These are phyloP conservation scores for Anolis carolinensis DNA, from an alignment of 2,113 vertebrate genomes.

Conservation along the genomic window DNA sequence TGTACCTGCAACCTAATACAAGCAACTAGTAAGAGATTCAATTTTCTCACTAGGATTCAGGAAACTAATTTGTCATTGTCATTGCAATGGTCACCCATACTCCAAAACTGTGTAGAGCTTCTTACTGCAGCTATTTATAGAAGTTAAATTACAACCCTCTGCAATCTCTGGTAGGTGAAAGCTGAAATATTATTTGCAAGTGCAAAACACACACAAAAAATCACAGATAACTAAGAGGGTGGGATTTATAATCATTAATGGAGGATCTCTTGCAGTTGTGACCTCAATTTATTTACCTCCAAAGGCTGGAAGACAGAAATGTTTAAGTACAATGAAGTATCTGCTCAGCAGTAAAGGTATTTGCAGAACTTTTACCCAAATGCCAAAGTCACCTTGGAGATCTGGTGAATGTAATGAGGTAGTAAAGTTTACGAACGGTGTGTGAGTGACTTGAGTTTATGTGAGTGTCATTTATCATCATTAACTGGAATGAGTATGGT, in stretches of 20 bases:
- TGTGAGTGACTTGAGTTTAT: neutral
- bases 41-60: neutral
- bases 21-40: neutral
- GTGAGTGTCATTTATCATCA: neutral
- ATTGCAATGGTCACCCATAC: neutral
- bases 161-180: constrained; percentile 44
- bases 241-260: constrained; percentile 51
- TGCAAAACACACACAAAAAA: constrained; percentile 41
- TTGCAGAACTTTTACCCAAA: constrained; percentile 36
- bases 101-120: neutral
- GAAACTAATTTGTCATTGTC: neutral
- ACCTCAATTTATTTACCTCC: constrained; percentile 33
- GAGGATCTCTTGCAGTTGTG: constrained; percentile 53
- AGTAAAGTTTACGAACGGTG: constrained; percentile 40
- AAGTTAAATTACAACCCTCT: neutral
- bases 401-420: constrained; percentile 27
- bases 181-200: constrained; percentile 55
- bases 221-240: constrained; percentile 46
- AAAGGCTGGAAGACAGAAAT: constrained; percentile 44
- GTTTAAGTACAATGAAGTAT: constrained; percentile 43
- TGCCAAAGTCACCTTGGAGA: neutral
- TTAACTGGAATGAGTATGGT: neutral
- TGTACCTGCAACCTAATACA: neutral
- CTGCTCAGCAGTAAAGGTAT: constrained; percentile 38
- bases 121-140: neutral